Base-by-base conservation (phyloP, 2,888 invertebrate species). In the Matsumyia berberina region DNA sequence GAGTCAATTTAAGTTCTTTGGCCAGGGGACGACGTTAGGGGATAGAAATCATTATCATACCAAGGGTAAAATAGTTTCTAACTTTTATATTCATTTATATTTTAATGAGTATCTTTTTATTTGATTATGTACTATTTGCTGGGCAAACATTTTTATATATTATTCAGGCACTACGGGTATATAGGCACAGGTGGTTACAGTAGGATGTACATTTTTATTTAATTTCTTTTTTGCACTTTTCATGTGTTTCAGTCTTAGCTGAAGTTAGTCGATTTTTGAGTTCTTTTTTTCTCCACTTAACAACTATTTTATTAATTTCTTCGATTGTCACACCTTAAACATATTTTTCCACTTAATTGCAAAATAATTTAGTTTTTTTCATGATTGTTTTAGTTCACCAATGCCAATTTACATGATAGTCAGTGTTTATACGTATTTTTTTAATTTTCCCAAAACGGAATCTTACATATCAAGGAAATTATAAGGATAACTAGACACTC, bases 1-100 rank as follows among this genome's bases (percentile, higher is more conserved):
- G 74, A 85, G 85, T 80, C 85, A 69, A 74, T 80, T 80, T 70
- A 70, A 85, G 80, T 85, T 85, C 85, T 85, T 85, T 74, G 80
- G 85, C 80, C 69, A 76, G 66, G 67, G 67, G 46, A 73, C 57
- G 69, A 51, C 15, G 51, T 35, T 19, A 12, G 49, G 31, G 29
- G 51, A 42, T n/a, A 39, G 55, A 44, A 17, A 39, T 57, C 31
- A 35, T 55, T 53, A 49, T 57, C 29, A 9, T 53, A 17, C 29
- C 33, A 19, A 7, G 17, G 42, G 33, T 60, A 62, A 15, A 33
- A 53, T 64, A 44, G 44, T 64, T 58, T 46, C 33, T 46, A 46
- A 33, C 42, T 49, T 33, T 57, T 37, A 46, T 31, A 17, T 35
- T 53, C 39, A 39, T 49, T 58, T 46, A 58, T 70, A 33, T 39